Conservation (phyloP, 1,140 invertebrate genomes). For the Liolophura sinensis region DNA sequence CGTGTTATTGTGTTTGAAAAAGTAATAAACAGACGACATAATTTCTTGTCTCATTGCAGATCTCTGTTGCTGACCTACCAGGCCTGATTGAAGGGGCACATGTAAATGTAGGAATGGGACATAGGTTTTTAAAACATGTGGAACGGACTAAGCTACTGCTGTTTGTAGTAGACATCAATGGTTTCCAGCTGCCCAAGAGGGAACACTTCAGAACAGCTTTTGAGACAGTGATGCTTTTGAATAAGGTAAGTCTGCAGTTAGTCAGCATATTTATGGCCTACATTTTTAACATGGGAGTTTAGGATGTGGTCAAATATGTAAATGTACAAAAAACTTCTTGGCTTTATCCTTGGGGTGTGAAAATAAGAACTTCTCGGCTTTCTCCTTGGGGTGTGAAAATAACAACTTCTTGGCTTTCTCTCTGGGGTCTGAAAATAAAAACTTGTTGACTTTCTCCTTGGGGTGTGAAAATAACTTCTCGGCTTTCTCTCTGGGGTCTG, state of each 20-base stretch:
- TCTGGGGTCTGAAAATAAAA: too few relatives aligned
- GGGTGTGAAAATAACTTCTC: too few relatives aligned
- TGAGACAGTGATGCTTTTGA: constrained; percentile 85
- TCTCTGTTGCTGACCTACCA: constrained; percentile 87
- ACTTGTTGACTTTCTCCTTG: too few relatives aligned
- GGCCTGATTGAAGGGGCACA: constrained; percentile 91
- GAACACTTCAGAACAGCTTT: constrained; percentile 71
- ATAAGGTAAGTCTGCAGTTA: constrained; percentile 70
- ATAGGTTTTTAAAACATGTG: constrained; percentile 88
- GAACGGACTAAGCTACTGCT: constrained; percentile 85
- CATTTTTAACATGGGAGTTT: too few relatives aligned
- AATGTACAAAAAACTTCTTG: too few relatives aligned
- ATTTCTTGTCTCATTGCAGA: constrained; percentile 26
- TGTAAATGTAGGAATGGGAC: constrained; percentile 86
- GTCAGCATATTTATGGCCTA: too few relatives aligned
- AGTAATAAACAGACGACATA: neutral
- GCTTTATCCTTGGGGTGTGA: too few relatives aligned
- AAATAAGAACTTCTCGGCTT: too few relatives aligned
- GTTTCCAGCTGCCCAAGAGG: constrained; percentile 57
- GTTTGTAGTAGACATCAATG: constrained; percentile 87
- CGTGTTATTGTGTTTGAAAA: neutral
- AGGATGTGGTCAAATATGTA: too few relatives aligned
- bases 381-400: too few relatives aligned
- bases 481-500: too few relatives aligned
- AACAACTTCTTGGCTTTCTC: too few relatives aligned